These are phyloP conservation scores for Muscicapa comitata DNA, from an alignment of 2,797 vertebrate genomes.

Conservation along the genomic window DNA sequence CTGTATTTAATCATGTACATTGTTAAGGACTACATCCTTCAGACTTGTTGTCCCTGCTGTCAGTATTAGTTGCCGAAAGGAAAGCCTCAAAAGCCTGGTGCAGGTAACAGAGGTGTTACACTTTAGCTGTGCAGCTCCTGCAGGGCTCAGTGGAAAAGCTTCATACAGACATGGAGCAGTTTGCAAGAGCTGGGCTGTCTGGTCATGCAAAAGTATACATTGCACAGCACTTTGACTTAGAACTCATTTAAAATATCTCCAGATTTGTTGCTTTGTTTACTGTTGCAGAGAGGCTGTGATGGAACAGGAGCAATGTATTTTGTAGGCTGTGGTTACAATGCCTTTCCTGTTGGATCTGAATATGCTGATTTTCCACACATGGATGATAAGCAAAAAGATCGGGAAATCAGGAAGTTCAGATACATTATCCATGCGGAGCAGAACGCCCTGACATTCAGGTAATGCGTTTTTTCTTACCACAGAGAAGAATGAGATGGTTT, in stretches of 20 bases:
- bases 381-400: slow-evolving; percentile 90
- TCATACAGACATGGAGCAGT: background rate
- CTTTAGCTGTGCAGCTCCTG: accelerated
- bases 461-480: background rate
- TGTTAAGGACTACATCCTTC: background rate
- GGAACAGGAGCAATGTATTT: slow-evolving; percentile 86
- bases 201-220: background rate
- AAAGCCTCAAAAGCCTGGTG: background rate
- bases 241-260: background rate
- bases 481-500: background rate
- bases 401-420: slow-evolving; percentile 90
- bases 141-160: background rate
- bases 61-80: background rate
- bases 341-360: slow-evolving; percentile 89
- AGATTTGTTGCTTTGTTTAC: background rate
- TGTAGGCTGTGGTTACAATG: slow-evolving; percentile 93
- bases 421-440: slow-evolving; percentile 95
- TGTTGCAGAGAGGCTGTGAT: slow-evolving; percentile 79
- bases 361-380: slow-evolving; percentile 94
- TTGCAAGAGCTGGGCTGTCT: background rate
- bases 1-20: background rate
- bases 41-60: background rate
- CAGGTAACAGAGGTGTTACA: background rate
- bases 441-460: slow-evolving; percentile 96
- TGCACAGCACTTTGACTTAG: background rate